These are phyloP conservation scores for Trichomycterus rosablanca DNA, from an alignment of 2,113 vertebrate genomes.

Conservation along the genomic window DNA sequence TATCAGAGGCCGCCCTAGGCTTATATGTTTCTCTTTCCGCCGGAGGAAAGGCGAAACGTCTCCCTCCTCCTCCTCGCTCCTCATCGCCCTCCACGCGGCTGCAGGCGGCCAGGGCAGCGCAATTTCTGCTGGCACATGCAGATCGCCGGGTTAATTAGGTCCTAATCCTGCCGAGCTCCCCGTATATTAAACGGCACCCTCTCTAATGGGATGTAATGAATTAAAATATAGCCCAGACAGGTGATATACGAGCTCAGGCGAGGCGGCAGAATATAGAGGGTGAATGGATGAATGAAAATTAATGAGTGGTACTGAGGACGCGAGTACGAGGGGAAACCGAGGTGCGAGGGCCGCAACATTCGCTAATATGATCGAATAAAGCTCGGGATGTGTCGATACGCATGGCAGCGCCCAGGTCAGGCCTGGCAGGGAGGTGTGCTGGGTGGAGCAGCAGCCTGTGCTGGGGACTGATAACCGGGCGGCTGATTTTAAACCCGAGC, in stretches of 20 bases:
- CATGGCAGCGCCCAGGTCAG: conserved; percentile 44
- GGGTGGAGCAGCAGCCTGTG: conserved; percentile 65
- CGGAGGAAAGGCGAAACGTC: conserved; percentile 60
- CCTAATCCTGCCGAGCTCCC: conserved; percentile 49
- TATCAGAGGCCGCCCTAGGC: conserved; percentile 75
- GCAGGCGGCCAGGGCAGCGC: conserved; percentile 13
- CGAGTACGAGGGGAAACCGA: conserved; percentile 11
- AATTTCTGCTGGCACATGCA: conserved; percentile 52
- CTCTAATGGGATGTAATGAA: conserved; percentile 56
- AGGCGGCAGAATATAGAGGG: conserved; percentile 27
- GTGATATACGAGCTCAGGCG: conserved; percentile 42
- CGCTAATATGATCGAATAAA: conserved; percentile 7
- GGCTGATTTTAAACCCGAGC: conserved; percentile 69
- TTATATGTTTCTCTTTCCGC: conserved; percentile 63
- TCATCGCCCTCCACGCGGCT: conserved; percentile 20
- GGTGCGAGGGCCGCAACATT: neutral
- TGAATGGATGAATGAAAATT: conserved; percentile 26
- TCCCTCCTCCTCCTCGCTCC: conserved; percentile 10
- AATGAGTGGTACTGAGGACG: conserved; percentile 2
- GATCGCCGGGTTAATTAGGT: conserved; percentile 57
- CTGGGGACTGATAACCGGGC: conserved; percentile 70
- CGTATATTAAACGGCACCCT: conserved; percentile 50
- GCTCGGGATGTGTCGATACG: conserved; percentile 9
- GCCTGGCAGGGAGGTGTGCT: conserved; percentile 52
- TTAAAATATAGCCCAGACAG: conserved; percentile 44